Conservation (phyloP, 2,797 vertebrate genomes). For the Champsocephalus esox region DNA sequence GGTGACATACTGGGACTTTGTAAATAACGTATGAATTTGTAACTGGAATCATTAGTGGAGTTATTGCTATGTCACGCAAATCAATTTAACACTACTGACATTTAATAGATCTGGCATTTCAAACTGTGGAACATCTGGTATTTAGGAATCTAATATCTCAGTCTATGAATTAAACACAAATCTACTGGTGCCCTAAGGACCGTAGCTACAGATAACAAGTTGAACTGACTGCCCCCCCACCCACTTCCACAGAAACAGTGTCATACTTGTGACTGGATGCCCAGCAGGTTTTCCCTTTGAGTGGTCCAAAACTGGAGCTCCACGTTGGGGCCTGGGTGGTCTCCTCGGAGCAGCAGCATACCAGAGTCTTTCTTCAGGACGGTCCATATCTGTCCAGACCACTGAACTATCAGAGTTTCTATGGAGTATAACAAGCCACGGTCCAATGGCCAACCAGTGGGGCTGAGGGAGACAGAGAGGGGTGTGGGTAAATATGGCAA, state of each 20-base stretch:
- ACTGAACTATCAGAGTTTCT: constrained; percentile 83
- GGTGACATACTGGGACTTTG: not conserved
- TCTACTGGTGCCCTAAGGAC: not conserved
- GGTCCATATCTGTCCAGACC: constrained; percentile 80
- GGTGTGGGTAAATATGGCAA: constrained; percentile 22
- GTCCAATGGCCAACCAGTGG: constrained; percentile 74
- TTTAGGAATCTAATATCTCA: not conserved
- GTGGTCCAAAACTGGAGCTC: constrained; percentile 88
- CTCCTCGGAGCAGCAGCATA: constrained; percentile 67
- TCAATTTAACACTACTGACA: not conserved
- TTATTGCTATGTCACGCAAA: not conserved
- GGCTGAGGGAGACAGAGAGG: constrained; percentile 65
- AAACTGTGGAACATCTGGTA: not conserved
- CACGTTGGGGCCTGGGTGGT: constrained; percentile 77
- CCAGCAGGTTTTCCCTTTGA: constrained; percentile 82
- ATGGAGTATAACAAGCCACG: constrained; percentile 80
- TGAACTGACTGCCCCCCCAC: not conserved
- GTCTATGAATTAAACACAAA: not conserved
- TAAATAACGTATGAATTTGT: not conserved
- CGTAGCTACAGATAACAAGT: not conserved
- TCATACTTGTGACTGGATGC: constrained; percentile 84
- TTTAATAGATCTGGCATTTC: not conserved
- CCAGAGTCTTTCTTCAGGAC: constrained; percentile 83
- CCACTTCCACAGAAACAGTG: not conserved
- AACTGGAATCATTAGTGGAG: not conserved